A percentile compares a stretch with the other conserved stretches of the same genome.
phyloP scores from a whole-genome alignment of 2,888 invertebrate genomes.

The Rhimphoctona megacephalus region DNA sequence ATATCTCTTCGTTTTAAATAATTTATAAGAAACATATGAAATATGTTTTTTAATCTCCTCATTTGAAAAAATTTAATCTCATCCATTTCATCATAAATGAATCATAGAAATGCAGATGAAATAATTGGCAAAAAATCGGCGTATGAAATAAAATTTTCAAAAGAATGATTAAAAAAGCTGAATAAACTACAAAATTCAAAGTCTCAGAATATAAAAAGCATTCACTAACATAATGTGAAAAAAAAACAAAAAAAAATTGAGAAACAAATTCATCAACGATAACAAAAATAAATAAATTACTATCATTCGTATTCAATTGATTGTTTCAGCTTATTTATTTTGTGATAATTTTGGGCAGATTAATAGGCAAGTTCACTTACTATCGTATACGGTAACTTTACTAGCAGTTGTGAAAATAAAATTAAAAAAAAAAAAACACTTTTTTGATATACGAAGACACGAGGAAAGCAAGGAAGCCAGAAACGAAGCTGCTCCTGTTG shows the following conservation, averaged over 20 bases:
- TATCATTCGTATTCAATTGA: background rate
- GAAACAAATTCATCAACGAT: background rate
- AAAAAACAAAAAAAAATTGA: background rate
- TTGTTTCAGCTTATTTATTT: background rate
- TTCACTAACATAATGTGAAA: no score
- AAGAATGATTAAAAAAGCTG: no score
- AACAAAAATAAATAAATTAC: background rate
- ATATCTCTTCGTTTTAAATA: background rate
- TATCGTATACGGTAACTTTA: background rate
- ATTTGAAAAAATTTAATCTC: background rate
- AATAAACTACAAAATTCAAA: no score
- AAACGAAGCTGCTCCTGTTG: conserved; percentile 33
- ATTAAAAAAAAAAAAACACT: conserved; percentile 1
- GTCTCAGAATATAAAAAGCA: no score
- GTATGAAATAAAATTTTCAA: no score
- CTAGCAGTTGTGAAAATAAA: conserved; percentile 26
- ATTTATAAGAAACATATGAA: background rate
- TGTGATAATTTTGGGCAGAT: background rate
- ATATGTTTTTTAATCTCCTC: background rate
- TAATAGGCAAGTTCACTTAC: background rate
- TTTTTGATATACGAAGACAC: conserved; percentile 19
- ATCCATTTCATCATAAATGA: no score
- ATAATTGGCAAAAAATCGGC: no score
- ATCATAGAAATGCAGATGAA: background rate
- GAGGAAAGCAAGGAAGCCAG: conserved; percentile 57